phyloP scores from a whole-genome alignment of 2,113 vertebrate genomes.

The Fregetta grallaria region DNA sequence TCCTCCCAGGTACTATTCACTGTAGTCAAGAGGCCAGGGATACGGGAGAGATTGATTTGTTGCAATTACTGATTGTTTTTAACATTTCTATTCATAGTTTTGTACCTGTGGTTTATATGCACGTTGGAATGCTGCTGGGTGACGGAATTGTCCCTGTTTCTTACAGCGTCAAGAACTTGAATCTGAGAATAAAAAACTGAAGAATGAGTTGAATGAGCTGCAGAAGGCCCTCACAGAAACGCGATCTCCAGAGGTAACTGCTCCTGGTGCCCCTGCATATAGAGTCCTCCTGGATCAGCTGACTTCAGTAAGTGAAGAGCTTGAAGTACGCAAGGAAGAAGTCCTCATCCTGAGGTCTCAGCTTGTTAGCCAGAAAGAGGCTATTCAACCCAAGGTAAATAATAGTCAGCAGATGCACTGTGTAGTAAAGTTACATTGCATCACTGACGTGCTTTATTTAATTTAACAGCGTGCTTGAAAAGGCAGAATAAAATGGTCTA shows the following conservation, averaged over 20 bases:
- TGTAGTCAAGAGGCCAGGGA: background rate
- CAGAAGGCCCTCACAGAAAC: slow-evolving; percentile 86
- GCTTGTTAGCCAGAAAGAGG: slow-evolving; percentile 96
- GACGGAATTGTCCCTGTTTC: background rate
- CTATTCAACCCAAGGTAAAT: slow-evolving; percentile 91
- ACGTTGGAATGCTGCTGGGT: background rate
- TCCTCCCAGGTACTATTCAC: background rate
- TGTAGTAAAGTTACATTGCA: background rate
- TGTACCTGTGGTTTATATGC: background rate
- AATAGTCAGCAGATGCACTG: background rate
- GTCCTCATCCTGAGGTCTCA: slow-evolving; percentile 97
- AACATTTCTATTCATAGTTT: background rate
- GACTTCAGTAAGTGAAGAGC: slow-evolving; percentile 90
- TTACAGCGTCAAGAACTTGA: slow-evolving; percentile 94
- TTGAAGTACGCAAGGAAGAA: slow-evolving; percentile 97
- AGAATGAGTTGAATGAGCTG: slow-evolving; percentile 90
- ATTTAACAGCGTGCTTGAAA: background rate
- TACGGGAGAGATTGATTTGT: background rate
- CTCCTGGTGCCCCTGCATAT: slow-evolving; percentile 89
- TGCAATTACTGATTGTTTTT: background rate
- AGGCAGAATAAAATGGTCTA: background rate
- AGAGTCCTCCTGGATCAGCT: slow-evolving; percentile 94
- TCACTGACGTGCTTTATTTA: background rate
- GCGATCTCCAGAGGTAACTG: slow-evolving; percentile 76
- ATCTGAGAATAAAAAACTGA: slow-evolving; percentile 97